phyloP scores from a whole-genome alignment of 2,888 invertebrate genomes.

The Stenodema calcarata region DNA sequence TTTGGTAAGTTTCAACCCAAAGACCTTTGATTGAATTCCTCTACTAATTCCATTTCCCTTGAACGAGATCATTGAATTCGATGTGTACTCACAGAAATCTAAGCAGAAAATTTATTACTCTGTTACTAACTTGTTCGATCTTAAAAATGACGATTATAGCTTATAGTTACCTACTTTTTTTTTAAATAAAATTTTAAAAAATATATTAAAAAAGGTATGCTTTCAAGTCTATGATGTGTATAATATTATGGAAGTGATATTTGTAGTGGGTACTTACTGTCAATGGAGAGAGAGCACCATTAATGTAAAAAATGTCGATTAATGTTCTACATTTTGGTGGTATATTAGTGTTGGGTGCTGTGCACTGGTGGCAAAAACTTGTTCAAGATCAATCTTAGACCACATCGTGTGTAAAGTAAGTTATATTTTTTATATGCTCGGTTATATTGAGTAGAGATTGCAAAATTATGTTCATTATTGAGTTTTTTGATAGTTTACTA shows the following conservation, averaged over 20 bases:
- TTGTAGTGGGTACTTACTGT: constrained; percentile 51
- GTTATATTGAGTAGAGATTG: neutral
- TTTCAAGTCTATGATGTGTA: neutral
- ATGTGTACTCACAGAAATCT: neutral
- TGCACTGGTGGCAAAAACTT: constrained; percentile 28
- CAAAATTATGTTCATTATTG: neutral
- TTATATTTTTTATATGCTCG: neutral
- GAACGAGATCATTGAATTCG: neutral
- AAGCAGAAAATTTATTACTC: too few relatives aligned
- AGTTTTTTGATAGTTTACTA: neutral
- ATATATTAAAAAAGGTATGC: neutral
- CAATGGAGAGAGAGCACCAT: constrained; percentile 50
- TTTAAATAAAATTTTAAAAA: too few relatives aligned
- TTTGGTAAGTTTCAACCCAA: too few relatives aligned
- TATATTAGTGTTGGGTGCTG: constrained; percentile 46
- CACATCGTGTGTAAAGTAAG: neutral
- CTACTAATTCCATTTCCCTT: too few relatives aligned
- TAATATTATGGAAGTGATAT: constrained; percentile 13
- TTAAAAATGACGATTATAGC: too few relatives aligned
- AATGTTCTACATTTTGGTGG: constrained; percentile 46
- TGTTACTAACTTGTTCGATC: too few relatives aligned
- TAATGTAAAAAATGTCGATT: constrained; percentile 54
- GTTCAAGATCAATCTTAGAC: neutral
- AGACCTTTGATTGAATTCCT: too few relatives aligned
- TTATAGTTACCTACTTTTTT: too few relatives aligned